Base-by-base conservation (phyloP, 2,113 vertebrate species). In the Bolborhynchus lineola region DNA sequence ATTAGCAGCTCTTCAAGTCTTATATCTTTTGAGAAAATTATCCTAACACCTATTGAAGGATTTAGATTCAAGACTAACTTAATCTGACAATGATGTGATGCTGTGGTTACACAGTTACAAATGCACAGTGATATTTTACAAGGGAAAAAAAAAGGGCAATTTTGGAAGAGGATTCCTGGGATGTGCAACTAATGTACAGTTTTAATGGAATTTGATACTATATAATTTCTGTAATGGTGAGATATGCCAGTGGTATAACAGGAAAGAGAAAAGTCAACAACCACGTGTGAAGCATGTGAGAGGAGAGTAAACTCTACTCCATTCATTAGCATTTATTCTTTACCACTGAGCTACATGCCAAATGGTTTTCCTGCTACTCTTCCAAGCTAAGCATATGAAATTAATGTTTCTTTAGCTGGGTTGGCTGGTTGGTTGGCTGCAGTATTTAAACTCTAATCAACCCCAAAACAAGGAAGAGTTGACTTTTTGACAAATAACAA, bases 121-220 rank as follows among this genome's bases (percentile, higher is more conserved):
- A 33, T 16, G 11, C 9, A 64, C 5, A 16, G 24, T 39, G 35
- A 74, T 39, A 64, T 57, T 49, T 19, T 44, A 31, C 8, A 49
- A 35, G 12, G 35, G 10, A 6, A n/a, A 67, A 52, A 57, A 64
- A 62, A 55, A 52, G 10, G 55, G 3, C 6, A 17, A 50, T 70
- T 14, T 28, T 46, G 10, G 17, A 82, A 79, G 35, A 47, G 25
- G 4, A 26, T 46, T 67, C 9, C 9, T 74, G 21, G 35, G 7
- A 37, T 70, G 49, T 13, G 10, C 11, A 68, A 11, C 5, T 52
- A 13, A 64, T 31, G 6, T 33, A 55, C 23, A 5, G 0, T 77
- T 82, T 67, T 63, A 70, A 67, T 31, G 11, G 13, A 53, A 13
- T 7, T 13, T 31, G 44, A 33, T 17, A 15, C 7, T 0, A 0